Base-by-base conservation (phyloP, 1,140 invertebrate genomes). In the Drosophila bipectinata region DNA sequence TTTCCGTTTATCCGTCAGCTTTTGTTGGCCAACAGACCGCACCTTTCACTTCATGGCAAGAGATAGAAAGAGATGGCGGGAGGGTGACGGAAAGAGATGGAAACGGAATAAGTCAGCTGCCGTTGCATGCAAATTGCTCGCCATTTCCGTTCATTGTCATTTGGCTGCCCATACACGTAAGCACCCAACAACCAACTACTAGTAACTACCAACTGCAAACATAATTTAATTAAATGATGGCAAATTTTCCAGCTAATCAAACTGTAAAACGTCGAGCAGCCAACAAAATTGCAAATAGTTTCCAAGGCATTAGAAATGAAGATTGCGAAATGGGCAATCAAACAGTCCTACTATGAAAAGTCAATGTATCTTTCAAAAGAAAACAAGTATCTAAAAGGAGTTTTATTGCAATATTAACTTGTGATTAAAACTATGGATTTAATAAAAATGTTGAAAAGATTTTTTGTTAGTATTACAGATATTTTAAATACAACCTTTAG, bases 181-280 rank as follows among this genome's bases (percentile, higher is more conserved):
- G 77, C 81, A 49, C 57, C 72, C 4, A 37, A 57, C 62, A 39
- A 12, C 59, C 61, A 39, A 74, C 60, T 58, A 60, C 74, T 71
- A 14, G 18, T 34, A 37, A 67, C 67, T 45, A 14, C 59, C 61
- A 34, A 74, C 60, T 66, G 71, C 74, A 77, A 66, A 82, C 79
- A 79, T 85, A 87, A 85, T 87, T 87, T 85, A 78, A 85, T 85
- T 87, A 85, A 85, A 85, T 54, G 82, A 87, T 85, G 77, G 81
- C 62, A 85, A 85, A 85, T 85, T 85, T 87, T 87, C 78, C 81
- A 78, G 62, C 78, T 87, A 81, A 85, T 85, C 82, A 85, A 87
- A 85, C 74, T 67, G 68, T 58, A 56, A 68, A 74, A 68, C 52
- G 59, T 45, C 57, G 51, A 73, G 59, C 52, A 37, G 39, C 61